phyloP scores from a whole-genome alignment of 1,140 invertebrate species.

The Maniola jurtina region DNA sequence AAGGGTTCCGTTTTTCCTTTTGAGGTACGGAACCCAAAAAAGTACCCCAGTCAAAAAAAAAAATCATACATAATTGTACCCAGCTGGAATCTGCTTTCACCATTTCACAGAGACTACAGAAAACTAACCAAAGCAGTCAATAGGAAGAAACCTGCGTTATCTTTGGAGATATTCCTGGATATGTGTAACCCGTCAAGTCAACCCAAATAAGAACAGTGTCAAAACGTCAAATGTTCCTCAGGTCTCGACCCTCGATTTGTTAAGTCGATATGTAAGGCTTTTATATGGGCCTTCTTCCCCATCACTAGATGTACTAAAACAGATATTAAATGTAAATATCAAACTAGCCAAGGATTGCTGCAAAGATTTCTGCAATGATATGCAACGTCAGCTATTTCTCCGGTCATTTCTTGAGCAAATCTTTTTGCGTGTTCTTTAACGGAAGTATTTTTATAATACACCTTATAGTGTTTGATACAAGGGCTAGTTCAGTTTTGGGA shows the following conservation, averaged over 20 bases:
- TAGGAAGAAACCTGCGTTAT: too few relatives aligned
- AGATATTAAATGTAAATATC: conserved; percentile 47
- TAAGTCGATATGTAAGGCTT: background rate
- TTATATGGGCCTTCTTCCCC: background rate
- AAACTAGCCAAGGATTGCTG: conserved; percentile 40
- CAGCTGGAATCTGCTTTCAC: too few relatives aligned
- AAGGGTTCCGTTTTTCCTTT: too few relatives aligned
- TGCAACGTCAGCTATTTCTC: conserved; percentile 31
- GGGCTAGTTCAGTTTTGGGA: background rate
- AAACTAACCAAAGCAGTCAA: too few relatives aligned
- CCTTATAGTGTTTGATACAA: conserved; percentile 8
- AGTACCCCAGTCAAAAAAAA: too few relatives aligned
- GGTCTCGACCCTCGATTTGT: background rate
- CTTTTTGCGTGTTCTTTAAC: background rate
- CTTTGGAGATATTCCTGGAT: too few relatives aligned
- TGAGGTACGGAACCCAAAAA: too few relatives aligned
- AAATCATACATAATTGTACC: too few relatives aligned
- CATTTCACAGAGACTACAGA: too few relatives aligned
- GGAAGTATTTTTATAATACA: conserved; percentile 1
- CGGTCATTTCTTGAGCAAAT: conserved; percentile 21
- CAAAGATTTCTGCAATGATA: conserved; percentile 42
- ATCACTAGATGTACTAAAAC: conserved; percentile 33
- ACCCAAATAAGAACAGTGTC: conserved; percentile 11
- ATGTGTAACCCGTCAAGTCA: background rate
- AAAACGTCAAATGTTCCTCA: background rate